Percentiles rank a stretch among this genome's conserved stretches.
These are phyloP conservation scores for Chaenodraco wilsoni DNA, from an alignment of 2,797 vertebrate genomes.

Conservation along the genomic window DNA sequence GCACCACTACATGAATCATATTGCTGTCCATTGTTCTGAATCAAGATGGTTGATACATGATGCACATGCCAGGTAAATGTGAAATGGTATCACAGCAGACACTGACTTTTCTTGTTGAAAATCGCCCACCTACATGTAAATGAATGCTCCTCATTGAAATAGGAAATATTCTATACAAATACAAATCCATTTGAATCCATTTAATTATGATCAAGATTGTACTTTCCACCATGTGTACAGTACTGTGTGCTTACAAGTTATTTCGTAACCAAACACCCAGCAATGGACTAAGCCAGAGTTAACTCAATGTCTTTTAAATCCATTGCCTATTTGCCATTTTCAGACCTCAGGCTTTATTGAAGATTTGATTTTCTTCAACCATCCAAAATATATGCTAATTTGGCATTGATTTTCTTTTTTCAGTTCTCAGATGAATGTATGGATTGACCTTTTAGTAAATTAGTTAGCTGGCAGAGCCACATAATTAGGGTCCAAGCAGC, in stretches of 20 bases:
- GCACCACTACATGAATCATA: no score
- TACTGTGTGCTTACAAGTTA: conserved; percentile 16
- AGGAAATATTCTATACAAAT: not conserved
- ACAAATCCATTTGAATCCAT: conserved; percentile 2
- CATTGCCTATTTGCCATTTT: conserved; percentile 56
- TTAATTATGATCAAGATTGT: not conserved
- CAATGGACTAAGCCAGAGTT: conserved; percentile 26
- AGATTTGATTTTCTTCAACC: conserved; percentile 47
- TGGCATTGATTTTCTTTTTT: conserved; percentile 50
- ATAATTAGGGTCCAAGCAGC: conserved; percentile 9
- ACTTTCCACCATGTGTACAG: not conserved
- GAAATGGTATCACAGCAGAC: no score
- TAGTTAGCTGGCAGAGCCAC: conserved; percentile 22
- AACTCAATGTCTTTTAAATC: conserved; percentile 56
- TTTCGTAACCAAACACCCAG: conserved; percentile 18
- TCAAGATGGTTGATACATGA: no score
- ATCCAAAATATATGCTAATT: conserved; percentile 58
- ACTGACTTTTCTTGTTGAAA: no score
- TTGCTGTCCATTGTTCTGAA: no score
- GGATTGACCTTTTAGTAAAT: conserved; percentile 59
- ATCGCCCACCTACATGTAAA: no score
- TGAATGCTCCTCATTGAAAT: no score
- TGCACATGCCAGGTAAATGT: no score
- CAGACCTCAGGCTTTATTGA: conserved; percentile 37
- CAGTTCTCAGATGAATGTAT: conserved; percentile 31